phyloP scores from a whole-genome alignment of 2,888 invertebrate genomes.

The Corythucha ciliata region DNA sequence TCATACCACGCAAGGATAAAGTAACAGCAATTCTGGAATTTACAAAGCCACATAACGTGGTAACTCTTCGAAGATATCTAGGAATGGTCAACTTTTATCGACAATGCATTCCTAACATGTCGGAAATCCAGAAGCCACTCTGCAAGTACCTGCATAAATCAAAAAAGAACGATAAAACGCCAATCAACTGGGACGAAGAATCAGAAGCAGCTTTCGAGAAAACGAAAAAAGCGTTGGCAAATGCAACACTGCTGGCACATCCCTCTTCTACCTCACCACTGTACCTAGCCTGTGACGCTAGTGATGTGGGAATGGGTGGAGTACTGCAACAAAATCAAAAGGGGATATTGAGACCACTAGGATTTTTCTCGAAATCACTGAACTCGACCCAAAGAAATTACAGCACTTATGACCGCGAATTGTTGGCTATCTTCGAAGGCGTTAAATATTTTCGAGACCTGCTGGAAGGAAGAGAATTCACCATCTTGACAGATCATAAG shows the following conservation, averaged over 20 bases:
- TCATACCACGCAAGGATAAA: constrained; percentile 15
- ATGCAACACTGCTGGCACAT: constrained; percentile 37
- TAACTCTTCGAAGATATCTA: constrained; percentile 36
- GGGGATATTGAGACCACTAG: constrained; percentile 8
- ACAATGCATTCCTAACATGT: constrained; percentile 39
- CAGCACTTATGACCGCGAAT: constrained; percentile 7
- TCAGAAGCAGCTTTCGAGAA: constrained; percentile 29
- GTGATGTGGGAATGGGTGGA: constrained; percentile 1
- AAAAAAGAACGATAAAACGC: constrained; percentile 22
- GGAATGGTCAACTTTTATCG: constrained; percentile 41
- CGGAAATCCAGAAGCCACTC: constrained; percentile 31
- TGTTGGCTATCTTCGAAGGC: not conserved
- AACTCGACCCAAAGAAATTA: constrained; percentile 7
- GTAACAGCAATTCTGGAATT: constrained; percentile 22
- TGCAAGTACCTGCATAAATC: constrained; percentile 7
- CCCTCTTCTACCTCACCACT: constrained; percentile 6
- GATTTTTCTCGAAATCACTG: constrained; percentile 14
- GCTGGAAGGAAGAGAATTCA: constrained; percentile 5
- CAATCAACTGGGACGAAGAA: constrained; percentile 36
- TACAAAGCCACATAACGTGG: constrained; percentile 34
- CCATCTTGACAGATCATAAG: constrained; percentile 18
- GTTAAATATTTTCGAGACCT: constrained; percentile 12
- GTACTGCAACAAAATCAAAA: constrained; percentile 13
- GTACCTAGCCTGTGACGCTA: constrained; percentile 13
- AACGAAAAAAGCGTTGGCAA: constrained; percentile 35